Base-by-base conservation (phyloP, 2,113 vertebrate species). In the Stomatorhinus ivindoensis region DNA sequence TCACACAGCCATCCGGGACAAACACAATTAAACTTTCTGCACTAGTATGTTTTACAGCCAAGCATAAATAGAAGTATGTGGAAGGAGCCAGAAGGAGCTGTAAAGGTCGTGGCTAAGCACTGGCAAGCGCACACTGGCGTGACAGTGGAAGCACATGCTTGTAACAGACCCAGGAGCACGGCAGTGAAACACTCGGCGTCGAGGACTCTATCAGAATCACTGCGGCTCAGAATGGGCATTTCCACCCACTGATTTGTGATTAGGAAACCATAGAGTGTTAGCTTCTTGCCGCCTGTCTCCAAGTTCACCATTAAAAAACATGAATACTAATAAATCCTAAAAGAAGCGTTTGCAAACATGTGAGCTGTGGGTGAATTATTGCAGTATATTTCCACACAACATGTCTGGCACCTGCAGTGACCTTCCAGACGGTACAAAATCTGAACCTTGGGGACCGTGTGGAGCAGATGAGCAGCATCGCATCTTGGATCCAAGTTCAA, bases 21-120 rank as follows among this genome's bases (percentile, higher is more conserved):
- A 35, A 86, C 39, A 44, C 50, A n/a, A 65, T 44, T 51, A 88
- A 91, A 85, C 83, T 27, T 35, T 35, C 69, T 89, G 5, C 31
- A 35, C 89, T 91, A 21, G 92, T 91, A 92, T 93, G 88, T 95
- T 94, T 93, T 94, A 76, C 92, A 92, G 91, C 93, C 91, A 92
- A 93, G 92, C 93, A 93, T 90, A 58, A 92, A 87, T 88, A 88
- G 91, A 13, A 2, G 95, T 93, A 90, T 92, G 92, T 93, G 44
- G 39, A 84, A 24, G 90, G 84, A 92, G 88, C 91, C 88, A 93
- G 91, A 93, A 93, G 93, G 47, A 86, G 87, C 88, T 69, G 92
- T 92, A 92, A 93, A 96, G 95, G 91, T 91, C 93, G 90, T 84
- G 86, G 88, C 50, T 90, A 89, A 91, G 89, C 91, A 89, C 90